A percentile compares a stretch with the other conserved stretches of the same genome.
These are phyloP conservation scores for Aphidius gifuensis DNA, from an alignment of 1,140 invertebrate species.

Conservation along the genomic window DNA sequence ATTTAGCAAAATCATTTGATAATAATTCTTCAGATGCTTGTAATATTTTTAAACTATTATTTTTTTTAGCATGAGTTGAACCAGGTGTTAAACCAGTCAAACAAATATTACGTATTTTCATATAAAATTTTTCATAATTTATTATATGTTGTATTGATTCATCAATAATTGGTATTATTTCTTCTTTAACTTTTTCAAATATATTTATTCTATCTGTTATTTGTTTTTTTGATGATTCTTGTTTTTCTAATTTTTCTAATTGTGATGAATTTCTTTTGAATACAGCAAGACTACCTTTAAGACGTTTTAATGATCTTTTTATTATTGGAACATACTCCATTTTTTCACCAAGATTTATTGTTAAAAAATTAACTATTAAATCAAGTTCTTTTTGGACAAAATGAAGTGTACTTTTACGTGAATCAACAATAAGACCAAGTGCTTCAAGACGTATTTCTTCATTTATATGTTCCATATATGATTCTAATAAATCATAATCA, in stretches of 20 bases:
- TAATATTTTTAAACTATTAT: constrained; percentile 61
- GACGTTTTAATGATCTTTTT: constrained; percentile 58
- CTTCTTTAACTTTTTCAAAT: constrained; percentile 26
- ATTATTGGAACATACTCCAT: constrained; percentile 60
- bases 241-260: constrained; percentile 35
- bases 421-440: constrained; percentile 71
- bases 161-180: neutral
- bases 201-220: constrained; percentile 28
- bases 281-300: constrained; percentile 41
- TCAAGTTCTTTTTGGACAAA: constrained; percentile 64
- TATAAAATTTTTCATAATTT: constrained; percentile 51
- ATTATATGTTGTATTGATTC: constrained; percentile 24
- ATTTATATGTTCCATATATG: constrained; percentile 44
- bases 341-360: constrained; percentile 71
- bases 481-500: constrained; percentile 40
- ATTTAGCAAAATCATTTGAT: constrained; percentile 24
- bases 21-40: constrained; percentile 40
- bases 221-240: constrained; percentile 26
- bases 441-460: constrained; percentile 53
- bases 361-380: constrained; percentile 66
- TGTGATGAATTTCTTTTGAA: constrained; percentile 32
- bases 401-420: constrained; percentile 69
- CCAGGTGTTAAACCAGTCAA: constrained; percentile 62
- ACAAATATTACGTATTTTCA: constrained; percentile 56
- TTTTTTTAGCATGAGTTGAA: constrained; percentile 69